Conservation (phyloP, 2,888 invertebrate species). For the Theristus sp. region DNA sequence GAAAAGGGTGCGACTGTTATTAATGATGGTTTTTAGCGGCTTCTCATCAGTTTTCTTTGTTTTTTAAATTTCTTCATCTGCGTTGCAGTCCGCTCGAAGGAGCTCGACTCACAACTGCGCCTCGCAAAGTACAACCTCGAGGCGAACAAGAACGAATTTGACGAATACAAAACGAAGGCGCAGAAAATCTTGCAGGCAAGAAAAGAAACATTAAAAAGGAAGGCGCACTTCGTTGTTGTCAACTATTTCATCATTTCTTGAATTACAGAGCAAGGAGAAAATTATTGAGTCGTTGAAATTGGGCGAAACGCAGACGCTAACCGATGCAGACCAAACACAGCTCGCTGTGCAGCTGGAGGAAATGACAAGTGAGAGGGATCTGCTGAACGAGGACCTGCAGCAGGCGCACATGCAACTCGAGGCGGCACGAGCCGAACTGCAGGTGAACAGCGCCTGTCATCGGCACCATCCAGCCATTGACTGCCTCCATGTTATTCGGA, state of each 20-base stretch:
- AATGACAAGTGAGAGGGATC: conserved; percentile 39
- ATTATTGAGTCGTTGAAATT: conserved; percentile 40
- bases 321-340: conserved; percentile 3
- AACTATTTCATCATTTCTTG: not conserved
- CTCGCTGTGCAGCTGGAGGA: conserved; percentile 41
- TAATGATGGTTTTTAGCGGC: too few relatives aligned
- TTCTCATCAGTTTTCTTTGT: not conserved
- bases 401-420: conserved; percentile 34
- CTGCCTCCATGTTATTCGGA: too few relatives aligned
- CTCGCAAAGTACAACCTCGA: conserved; percentile 31
- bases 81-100: not conserved
- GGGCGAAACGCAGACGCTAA: not conserved
- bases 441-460: too few relatives aligned
- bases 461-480: not conserved
- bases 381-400: conserved; percentile 42
- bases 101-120: conserved; percentile 25
- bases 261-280: conserved; percentile 44
- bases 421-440: conserved; percentile 36
- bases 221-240: not conserved
- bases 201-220: not conserved
- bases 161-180: conserved; percentile 58
- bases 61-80: not conserved
- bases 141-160: conserved; percentile 42
- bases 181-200: conserved; percentile 46
- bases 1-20: conserved; percentile 29